These are phyloP conservation scores for Hylomyscus alleni DNA, from an alignment of 2,797 vertebrate species.

Conservation along the genomic window DNA sequence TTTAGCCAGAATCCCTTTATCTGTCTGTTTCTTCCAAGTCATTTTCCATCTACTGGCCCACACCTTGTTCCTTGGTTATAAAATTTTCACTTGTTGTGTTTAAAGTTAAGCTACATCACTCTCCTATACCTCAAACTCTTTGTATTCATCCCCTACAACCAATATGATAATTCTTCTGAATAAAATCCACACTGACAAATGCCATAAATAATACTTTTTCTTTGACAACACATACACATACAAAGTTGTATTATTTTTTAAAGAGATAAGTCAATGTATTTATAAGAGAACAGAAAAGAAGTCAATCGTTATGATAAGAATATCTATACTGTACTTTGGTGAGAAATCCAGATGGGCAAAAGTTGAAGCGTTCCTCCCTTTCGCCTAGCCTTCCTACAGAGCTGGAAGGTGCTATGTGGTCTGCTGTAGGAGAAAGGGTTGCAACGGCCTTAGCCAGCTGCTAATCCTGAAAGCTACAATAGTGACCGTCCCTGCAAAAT, in stretches of 20 bases:
- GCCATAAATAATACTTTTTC: not conserved
- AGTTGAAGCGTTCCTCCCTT: too few species aligned
- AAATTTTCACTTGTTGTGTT: slow-evolving; percentile 8
- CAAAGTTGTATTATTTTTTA: not conserved
- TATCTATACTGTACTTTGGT: not conserved
- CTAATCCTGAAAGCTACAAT: not conserved
- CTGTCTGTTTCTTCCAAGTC: not conserved
- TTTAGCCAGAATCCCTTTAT: not conserved
- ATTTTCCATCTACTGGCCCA: slow-evolving; percentile 3
- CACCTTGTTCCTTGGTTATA: not conserved
- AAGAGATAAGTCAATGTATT: slow-evolving; percentile 8
- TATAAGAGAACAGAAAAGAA: not conserved
- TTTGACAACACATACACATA: not conserved
- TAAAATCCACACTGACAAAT: not conserved
- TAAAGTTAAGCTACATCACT: not conserved
- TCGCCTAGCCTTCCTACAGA: not conserved
- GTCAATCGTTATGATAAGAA: slow-evolving; percentile 14
- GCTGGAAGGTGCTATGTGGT: not conserved
- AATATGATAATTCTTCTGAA: not conserved
- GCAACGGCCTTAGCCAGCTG: not conserved
- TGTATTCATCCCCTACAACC: not conserved
- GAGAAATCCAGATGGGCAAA: not conserved
- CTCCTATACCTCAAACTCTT: not conserved
- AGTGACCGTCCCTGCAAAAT: not conserved
- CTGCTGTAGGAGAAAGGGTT: not conserved